These are phyloP conservation scores for Spongilla lacustris DNA, from an alignment of 37 sponge, comb jelly and placozoan species.

Conservation along the genomic window DNA sequence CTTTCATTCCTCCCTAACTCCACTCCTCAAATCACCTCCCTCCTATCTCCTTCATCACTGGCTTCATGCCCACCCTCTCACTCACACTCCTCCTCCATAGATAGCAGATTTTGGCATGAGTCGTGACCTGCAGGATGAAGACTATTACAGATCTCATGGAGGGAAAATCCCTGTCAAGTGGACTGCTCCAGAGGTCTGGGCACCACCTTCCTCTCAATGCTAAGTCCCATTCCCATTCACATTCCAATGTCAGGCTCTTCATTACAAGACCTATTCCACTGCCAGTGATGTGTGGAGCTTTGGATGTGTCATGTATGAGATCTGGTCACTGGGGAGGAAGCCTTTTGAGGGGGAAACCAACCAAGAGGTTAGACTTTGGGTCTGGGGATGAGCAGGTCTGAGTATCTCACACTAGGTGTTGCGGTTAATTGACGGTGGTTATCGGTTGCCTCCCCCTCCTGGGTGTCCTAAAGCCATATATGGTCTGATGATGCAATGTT, in stretches of 20 bases:
- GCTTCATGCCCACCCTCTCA: too few species aligned
- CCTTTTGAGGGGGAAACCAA: constrained; percentile 41
- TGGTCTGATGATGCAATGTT: constrained; percentile 39
- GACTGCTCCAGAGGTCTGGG: constrained; percentile 34
- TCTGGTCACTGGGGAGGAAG: constrained; percentile 61
- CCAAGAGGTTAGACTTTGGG: constrained; percentile 10
- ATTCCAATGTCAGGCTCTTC: constrained; percentile 38
- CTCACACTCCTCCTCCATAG: background rate
- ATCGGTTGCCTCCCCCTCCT: constrained; percentile 47
- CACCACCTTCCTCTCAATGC: background rate
- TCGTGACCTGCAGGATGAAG: constrained; percentile 11
- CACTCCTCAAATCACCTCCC: too few species aligned
- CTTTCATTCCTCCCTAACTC: too few species aligned
- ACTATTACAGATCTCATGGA: constrained; percentile 17
- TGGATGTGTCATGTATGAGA: constrained; percentile 66
- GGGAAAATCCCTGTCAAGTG: constrained; percentile 50
- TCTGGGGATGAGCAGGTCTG: too few species aligned
- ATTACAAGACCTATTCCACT: constrained; percentile 51
- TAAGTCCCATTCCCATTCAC: background rate
- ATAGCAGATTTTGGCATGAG: constrained; percentile 67
- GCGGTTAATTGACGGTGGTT: constrained; percentile 7
- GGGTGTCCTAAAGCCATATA: constrained; percentile 38
- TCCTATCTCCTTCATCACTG: too few species aligned
- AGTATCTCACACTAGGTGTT: background rate
- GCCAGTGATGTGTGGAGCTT: constrained; percentile 74